Conservation (phyloP, 2,797 vertebrate species). For the Sebastes goodei region DNA sequence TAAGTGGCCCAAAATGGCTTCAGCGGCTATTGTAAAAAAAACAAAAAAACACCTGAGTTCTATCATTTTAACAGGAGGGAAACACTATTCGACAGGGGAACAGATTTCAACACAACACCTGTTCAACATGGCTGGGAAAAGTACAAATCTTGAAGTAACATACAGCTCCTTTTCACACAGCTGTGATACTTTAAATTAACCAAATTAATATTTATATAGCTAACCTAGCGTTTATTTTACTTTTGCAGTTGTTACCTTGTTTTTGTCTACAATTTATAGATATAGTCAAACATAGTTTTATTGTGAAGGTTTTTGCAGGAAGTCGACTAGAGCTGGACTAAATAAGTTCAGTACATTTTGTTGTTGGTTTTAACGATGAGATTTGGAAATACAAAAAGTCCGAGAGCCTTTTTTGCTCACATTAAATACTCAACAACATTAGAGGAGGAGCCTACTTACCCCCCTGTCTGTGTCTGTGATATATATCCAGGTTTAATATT, state of each 20-base stretch:
- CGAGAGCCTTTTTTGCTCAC: neutral
- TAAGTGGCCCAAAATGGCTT: no score
- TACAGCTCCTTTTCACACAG: neutral
- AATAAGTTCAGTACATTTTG: neutral
- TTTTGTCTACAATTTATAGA: neutral
- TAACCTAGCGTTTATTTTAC: neutral
- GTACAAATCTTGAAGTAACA: neutral
- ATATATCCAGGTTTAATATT: constrained; percentile 19
- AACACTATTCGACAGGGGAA: no score
- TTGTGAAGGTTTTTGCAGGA: constrained; percentile 18
- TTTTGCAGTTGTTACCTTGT: neutral
- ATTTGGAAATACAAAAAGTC: neutral
- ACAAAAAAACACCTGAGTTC: no score
- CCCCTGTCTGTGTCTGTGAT: neutral
- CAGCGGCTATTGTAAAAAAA: no score
- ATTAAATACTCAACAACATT: neutral
- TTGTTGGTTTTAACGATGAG: neutral
- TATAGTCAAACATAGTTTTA: neutral
- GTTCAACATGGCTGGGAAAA: neutral
- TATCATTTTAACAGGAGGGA: no score
- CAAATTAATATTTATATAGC: neutral
- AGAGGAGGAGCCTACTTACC: constrained; percentile 50
- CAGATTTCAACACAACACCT: neutral
- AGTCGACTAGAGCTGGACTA: neutral
- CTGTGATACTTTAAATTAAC: neutral